Conservation (phyloP, 2,113 vertebrate species). For the Thermophis baileyi region DNA sequence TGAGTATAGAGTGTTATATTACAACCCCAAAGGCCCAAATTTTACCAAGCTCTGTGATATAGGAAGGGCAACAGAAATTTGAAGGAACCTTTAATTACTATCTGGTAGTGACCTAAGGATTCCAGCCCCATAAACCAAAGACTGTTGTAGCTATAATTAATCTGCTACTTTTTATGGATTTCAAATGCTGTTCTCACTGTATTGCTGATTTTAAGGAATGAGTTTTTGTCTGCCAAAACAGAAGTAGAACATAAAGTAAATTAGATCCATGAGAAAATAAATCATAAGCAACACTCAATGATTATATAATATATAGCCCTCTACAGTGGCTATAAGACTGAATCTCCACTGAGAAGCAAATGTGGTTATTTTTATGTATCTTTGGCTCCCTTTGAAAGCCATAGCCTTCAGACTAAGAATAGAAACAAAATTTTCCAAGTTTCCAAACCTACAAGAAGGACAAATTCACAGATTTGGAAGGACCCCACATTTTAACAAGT, state of each 20-base stretch:
- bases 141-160: not conserved
- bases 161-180: not conserved
- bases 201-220: not conserved
- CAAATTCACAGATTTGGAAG: not conserved
- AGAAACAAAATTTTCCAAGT: not conserved
- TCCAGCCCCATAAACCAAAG: not conserved
- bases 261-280: not conserved
- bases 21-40: not conserved
- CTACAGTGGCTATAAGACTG: not conserved
- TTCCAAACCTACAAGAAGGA: not conserved
- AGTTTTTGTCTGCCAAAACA: not conserved
- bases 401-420: not conserved
- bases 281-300: not conserved
- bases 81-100: not conserved
- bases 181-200: not conserved
- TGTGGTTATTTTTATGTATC: not conserved
- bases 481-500: not conserved
- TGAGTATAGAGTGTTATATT: not conserved
- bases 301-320: not conserved
- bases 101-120: not conserved
- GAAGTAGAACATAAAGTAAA: not conserved
- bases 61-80: not conserved
- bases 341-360: not conserved
- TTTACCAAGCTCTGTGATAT: not conserved
- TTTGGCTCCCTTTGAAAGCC: not conserved